Base-by-base conservation (phyloP, 2,113 vertebrate genomes). In the Clupea harengus region DNA sequence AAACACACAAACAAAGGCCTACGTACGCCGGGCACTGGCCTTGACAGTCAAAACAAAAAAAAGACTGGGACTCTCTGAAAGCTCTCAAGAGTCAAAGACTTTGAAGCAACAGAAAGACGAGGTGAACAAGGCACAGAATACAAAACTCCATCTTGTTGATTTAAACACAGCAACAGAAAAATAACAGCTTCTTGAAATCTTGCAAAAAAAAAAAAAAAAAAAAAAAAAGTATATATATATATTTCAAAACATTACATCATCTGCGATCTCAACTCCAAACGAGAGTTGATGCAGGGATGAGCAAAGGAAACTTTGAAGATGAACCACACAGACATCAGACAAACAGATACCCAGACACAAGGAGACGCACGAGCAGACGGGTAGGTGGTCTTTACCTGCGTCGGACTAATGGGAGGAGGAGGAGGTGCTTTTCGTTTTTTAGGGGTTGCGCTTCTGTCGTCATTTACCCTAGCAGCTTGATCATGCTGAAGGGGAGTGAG, bases 361-460 rank as follows among this genome's bases (percentile, higher is more conserved):
- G 22, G 25, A 72, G 8, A 72, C 17, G 83, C 17, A 44, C 67
- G 75, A 17, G 52, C 32, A 22, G 50, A 90, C 84, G 54, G 75
- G 39, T 80, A 32, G 72, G 80, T 28, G 78, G 91, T 89, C 6
- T 95, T 99, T 99, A 99, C 98, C 98, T 99, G 97, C 89, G 94
- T 89, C 94, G 97, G 96, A 94, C 97, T 99, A 96, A 97, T 94
- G 93, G 98, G 98, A 96, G 98, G 98, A 94, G 98, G 97, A 95
- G 98, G 98, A 95, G 98, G 98, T 94, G 98, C 98, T 97, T 97
- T 99, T 96, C 98, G 95, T 96, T 99, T 99, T 98, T 99, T 99
- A 94, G 98, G 97, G 94, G 98, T 99, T 96, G 97, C 96, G 96
- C 96, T 98, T 97, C 97, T 96, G 94, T 99, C 97, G 95, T 97